phyloP scores from a whole-genome alignment of 2,888 invertebrate genomes.

The Tiliacea citrago region DNA sequence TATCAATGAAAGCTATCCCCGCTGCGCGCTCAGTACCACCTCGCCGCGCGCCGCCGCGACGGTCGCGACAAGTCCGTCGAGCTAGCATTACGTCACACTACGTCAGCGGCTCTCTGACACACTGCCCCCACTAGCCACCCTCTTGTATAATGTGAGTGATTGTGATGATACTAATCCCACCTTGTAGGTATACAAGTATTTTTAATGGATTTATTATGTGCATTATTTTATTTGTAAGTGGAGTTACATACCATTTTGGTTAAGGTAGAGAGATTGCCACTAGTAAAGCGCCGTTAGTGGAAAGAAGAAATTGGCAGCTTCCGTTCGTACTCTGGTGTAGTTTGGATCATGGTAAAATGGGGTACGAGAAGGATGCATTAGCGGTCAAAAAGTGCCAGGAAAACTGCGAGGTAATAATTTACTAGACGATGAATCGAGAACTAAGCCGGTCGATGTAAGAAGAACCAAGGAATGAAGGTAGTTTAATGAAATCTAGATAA shows the following conservation, averaged over 20 bases:
- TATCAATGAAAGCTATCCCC: no score
- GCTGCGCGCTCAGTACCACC: conserved; percentile 10
- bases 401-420: not conserved
- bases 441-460: not conserved
- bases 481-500: conserved; percentile 3
- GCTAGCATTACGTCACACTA: conserved; percentile 33
- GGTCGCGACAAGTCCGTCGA: not conserved
- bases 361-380: not conserved
- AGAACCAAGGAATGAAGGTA: not conserved
- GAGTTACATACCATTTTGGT: not conserved
- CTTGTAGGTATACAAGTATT: not conserved
- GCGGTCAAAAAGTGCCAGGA: not conserved
- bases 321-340: not conserved
- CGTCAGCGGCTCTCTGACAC: conserved; percentile 41
- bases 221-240: not conserved
- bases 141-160: conserved; percentile 26
- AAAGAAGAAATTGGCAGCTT: not conserved
- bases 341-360: not conserved
- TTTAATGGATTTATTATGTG: conserved; percentile 1
- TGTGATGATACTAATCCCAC: conserved; percentile 19
- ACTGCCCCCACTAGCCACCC: conserved; percentile 43
- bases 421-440: not conserved
- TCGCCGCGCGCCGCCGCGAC: not conserved
- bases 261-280: no score
- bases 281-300: no score